These are phyloP conservation scores for Halichoeres trimaculatus DNA, from an alignment of 2,113 vertebrate genomes.

Conservation along the genomic window DNA sequence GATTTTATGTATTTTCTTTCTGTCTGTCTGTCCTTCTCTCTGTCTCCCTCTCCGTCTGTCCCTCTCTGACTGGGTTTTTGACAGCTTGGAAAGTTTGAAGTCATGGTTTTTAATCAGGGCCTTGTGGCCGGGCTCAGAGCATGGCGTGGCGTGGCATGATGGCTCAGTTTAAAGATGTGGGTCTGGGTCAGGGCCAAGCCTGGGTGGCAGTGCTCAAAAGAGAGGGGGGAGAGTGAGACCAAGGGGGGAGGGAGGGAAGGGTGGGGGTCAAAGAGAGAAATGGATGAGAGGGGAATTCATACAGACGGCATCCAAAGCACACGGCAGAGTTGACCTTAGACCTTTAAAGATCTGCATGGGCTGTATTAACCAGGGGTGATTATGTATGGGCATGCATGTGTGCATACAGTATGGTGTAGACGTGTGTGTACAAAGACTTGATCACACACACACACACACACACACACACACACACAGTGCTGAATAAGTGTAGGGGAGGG, in stretches of 20 bases:
- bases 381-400: constrained; percentile 58
- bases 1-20: constrained; percentile 51
- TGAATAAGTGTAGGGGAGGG: neutral
- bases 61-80: constrained; percentile 63
- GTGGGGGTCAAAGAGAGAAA: constrained; percentile 11
- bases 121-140: constrained; percentile 65
- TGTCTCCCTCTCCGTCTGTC: constrained; percentile 13
- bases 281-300: constrained; percentile 25
- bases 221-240: constrained; percentile 5
- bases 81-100: constrained; percentile 82
- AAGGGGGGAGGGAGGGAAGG: neutral
- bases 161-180: constrained; percentile 79
- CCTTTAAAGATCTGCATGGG: constrained; percentile 53
- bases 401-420: constrained; percentile 20
- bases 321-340: constrained; percentile 54
- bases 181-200: constrained; percentile 73
- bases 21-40: neutral
- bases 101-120: constrained; percentile 80
- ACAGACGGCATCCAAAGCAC: constrained; percentile 37
- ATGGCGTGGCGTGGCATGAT: constrained; percentile 70
- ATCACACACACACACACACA: constrained; percentile 29
- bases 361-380: constrained; percentile 57
- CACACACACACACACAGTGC: neutral
- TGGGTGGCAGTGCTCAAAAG: constrained; percentile 68
- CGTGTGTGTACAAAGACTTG: neutral